Evolutionary conservation across 2,113 vertebrate species (phyloP), one percentile per base, ranked within the genome.

Genomic region (Notiomystis cincta): DNA sequence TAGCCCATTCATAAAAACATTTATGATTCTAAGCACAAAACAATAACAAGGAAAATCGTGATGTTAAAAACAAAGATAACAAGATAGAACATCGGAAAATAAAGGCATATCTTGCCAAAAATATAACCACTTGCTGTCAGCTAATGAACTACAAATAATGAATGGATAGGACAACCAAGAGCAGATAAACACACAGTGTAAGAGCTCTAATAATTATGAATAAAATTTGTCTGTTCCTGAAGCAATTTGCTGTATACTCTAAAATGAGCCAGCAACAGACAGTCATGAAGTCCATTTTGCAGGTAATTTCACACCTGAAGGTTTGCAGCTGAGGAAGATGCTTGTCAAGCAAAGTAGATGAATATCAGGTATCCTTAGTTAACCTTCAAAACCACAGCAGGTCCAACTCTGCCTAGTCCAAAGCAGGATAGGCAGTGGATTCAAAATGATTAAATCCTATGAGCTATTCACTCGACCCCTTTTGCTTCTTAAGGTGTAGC

Each of bases 291-390:
- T 17, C 25, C 14, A 15, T 89, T 92, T 89, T 66, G 47, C 51
- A 95, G 10, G 60, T 23, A 48, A 88, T 93, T 94, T 95, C 79
- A 92, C 76, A 93, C 42, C 54, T 84, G 76, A 93, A 82, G 8
- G 3, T 82, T 90, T 83, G 50, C 25, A 81, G 58, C 51, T 62
- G 27, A 89, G 50, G 38, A 78, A 54, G 54, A 42, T 64, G 33
- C 25, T 50, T 1, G 7, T 77, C 38, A 69, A 44, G 28, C 33
- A 70, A 88, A 77, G 24, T 5, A 92, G 58, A 64, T 67, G 57
- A 64, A 30, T 80, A 80, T 45, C 50, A 79, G 11, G 37, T 86
- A 61, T 83, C 71, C 90, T 92, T 37, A 88, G 40, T 17, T 85
- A 80, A 86, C 75, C 58, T 94, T 27, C 20, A 79, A 82, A 92